Evolutionary conservation across 2,888 invertebrate genomes (phyloP).

Genomic region (Spicauda simplicius): DNA sequence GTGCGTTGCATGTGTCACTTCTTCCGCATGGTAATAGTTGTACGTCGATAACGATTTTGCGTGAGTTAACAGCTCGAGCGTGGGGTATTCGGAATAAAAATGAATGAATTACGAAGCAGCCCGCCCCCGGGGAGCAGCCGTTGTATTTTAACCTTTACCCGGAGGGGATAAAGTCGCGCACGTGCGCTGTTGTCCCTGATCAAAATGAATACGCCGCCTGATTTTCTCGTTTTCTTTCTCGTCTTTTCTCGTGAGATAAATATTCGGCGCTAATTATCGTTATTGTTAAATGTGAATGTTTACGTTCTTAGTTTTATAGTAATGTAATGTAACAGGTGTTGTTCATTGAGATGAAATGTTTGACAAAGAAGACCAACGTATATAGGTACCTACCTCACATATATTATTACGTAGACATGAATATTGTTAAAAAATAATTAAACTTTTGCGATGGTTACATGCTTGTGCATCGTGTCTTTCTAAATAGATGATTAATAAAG

Average conservation of each 20-base stretch:
- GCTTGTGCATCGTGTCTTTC: background rate
- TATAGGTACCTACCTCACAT: background rate
- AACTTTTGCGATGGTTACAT: slow-evolving; percentile 24
- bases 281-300: slow-evolving; percentile 40
- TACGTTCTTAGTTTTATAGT: slow-evolving; percentile 41
- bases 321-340: slow-evolving; percentile 73
- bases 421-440: slow-evolving; percentile 39
- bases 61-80: slow-evolving; percentile 57
- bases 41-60: slow-evolving; percentile 66
- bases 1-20: slow-evolving; percentile 60
- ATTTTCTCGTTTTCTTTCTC: slow-evolving; percentile 51
- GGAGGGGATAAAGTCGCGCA: slow-evolving; percentile 67
- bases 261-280: slow-evolving; percentile 47
- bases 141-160: slow-evolving; percentile 73
- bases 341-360: slow-evolving; percentile 48
- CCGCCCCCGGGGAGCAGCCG: slow-evolving; percentile 49
- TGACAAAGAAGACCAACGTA: slow-evolving; percentile 55
- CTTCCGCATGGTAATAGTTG: slow-evolving; percentile 64
- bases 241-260: slow-evolving; percentile 46
- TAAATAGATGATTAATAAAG: background rate
- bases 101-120: slow-evolving; percentile 69
- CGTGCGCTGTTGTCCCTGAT: slow-evolving; percentile 68
- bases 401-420: slow-evolving; percentile 30
- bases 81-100: slow-evolving; percentile 66
- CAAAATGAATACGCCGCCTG: slow-evolving; percentile 57